Percentiles rank a stretch among this genome's conserved stretches.
These are phyloP conservation scores for Xyrauchen texanus DNA, from an alignment of 2,113 vertebrate genomes.

Conservation along the genomic window DNA sequence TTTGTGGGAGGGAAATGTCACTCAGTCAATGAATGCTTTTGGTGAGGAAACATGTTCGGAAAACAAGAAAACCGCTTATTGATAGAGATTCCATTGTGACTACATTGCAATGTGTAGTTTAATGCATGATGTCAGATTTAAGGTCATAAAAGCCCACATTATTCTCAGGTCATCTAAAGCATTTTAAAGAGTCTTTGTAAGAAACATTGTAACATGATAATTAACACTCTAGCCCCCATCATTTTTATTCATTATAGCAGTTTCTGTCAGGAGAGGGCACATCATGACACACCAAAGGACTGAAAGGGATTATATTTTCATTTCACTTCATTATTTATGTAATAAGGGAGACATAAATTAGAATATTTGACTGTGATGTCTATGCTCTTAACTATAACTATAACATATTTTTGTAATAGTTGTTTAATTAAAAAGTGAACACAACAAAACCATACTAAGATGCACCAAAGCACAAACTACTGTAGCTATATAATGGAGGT, in stretches of 20 bases:
- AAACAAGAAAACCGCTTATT: constrained; percentile 25
- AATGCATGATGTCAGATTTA: neutral
- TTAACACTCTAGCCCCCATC: constrained; percentile 3
- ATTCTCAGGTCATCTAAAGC: constrained; percentile 14
- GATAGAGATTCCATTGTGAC: neutral
- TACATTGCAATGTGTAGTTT: neutral
- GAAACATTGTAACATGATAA: constrained; percentile 9
- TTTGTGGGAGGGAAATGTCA: constrained; percentile 26
- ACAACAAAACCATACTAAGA: too few relatives aligned
- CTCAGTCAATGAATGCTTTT: constrained; percentile 12
- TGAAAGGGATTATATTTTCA: neutral
- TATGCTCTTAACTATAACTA: too few relatives aligned
- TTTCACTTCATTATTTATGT: neutral
- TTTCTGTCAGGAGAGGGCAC: neutral
- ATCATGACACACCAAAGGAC: neutral
- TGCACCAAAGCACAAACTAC: too few relatives aligned
- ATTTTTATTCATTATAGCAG: constrained; percentile 21
- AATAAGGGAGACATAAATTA: too few relatives aligned
- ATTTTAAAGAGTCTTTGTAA: constrained; percentile 1
- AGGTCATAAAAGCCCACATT: neutral
- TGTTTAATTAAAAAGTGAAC: too few relatives aligned
- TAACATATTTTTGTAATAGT: too few relatives aligned
- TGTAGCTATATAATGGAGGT: too few relatives aligned
- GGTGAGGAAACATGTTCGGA: constrained; percentile 34
- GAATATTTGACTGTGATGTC: too few relatives aligned